Evolutionary conservation across 1,140 invertebrate species (phyloP).

Genomic region (Sitophilus oryzae): DNA sequence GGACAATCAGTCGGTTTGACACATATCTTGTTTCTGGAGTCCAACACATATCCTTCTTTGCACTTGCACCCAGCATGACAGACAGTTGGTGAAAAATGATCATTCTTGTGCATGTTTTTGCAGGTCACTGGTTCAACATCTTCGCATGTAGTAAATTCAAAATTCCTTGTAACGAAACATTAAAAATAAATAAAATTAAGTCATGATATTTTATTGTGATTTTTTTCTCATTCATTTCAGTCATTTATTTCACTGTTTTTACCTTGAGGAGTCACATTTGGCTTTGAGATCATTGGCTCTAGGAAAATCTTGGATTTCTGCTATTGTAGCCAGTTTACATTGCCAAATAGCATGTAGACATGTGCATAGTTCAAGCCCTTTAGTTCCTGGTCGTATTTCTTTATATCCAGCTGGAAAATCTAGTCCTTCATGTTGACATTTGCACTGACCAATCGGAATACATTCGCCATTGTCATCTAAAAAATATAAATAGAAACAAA

Average conservation of each 20-base stretch:
- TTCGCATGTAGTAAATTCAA: slow-evolving; percentile 71
- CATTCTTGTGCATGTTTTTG: slow-evolving; percentile 67
- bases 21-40: slow-evolving; percentile 61
- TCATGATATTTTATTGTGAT: too few relatives aligned
- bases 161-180: slow-evolving; percentile 43
- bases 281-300: slow-evolving; percentile 53
- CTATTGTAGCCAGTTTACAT: slow-evolving; percentile 57
- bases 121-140: slow-evolving; percentile 71
- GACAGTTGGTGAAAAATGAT: slow-evolving; percentile 46
- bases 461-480: slow-evolving; percentile 62
- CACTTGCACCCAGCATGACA: slow-evolving; percentile 76
- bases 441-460: slow-evolving; percentile 67
- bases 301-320: slow-evolving; percentile 58
- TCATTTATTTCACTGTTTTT: too few relatives aligned
- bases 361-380: slow-evolving; percentile 63
- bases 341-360: slow-evolving; percentile 70
- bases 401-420: slow-evolving; percentile 70
- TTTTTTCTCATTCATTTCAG: too few relatives aligned
- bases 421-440: slow-evolving; percentile 66
- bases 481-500: too few relatives aligned
- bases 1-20: slow-evolving; percentile 68
- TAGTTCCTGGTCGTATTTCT: slow-evolving; percentile 60
- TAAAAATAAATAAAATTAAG: too few relatives aligned
- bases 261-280: slow-evolving; percentile 51
- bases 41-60: slow-evolving; percentile 67